A percentile compares a stretch with the other conserved stretches of the same genome.
phyloP scores from a whole-genome alignment of 2,888 invertebrate genomes.

The Sesamia inferens region DNA sequence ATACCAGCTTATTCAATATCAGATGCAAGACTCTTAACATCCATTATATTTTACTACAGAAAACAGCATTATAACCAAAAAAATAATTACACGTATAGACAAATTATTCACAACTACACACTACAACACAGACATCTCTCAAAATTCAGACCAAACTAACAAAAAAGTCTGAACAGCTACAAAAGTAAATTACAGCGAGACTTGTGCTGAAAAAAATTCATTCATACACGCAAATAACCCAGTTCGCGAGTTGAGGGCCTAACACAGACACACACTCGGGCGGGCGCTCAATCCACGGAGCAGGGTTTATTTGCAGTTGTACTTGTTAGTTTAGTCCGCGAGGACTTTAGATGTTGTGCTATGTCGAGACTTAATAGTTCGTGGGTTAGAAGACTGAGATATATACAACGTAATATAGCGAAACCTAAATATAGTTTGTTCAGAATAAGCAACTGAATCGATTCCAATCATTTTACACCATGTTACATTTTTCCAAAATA shows the following conservation, averaged over 20 bases:
- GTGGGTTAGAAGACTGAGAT: not conserved
- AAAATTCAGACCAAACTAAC: slow-evolving; percentile 43
- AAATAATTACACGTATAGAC: not conserved
- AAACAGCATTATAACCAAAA: not conserved
- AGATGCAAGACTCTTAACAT: not conserved
- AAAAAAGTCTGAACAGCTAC: slow-evolving; percentile 50
- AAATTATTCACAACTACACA: slow-evolving; percentile 4
- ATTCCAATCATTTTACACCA: too few species aligned
- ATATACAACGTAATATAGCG: not conserved
- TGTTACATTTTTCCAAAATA: too few species aligned
- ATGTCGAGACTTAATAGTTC: slow-evolving; percentile 34
- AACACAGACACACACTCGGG: slow-evolving; percentile 23
- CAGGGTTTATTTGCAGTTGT: slow-evolving; percentile 41
- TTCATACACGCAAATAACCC: slow-evolving; percentile 69
- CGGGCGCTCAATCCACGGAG: slow-evolving; percentile 29
- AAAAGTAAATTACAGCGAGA: slow-evolving; percentile 68
- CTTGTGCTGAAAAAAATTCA: slow-evolving; percentile 64
- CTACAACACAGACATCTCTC: slow-evolving; percentile 10
- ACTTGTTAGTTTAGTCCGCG: slow-evolving; percentile 44
- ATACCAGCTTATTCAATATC: too few species aligned
- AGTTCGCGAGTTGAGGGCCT: slow-evolving; percentile 67
- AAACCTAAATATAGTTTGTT: too few species aligned
- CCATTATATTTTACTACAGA: not conserved
- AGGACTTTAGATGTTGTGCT: slow-evolving; percentile 31
- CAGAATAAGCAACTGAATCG: too few species aligned